A percentile compares a stretch with the other conserved stretches of the same genome.
Conservation (phyloP, 2,888 invertebrate species). For the Leucophenga montana region DNA sequence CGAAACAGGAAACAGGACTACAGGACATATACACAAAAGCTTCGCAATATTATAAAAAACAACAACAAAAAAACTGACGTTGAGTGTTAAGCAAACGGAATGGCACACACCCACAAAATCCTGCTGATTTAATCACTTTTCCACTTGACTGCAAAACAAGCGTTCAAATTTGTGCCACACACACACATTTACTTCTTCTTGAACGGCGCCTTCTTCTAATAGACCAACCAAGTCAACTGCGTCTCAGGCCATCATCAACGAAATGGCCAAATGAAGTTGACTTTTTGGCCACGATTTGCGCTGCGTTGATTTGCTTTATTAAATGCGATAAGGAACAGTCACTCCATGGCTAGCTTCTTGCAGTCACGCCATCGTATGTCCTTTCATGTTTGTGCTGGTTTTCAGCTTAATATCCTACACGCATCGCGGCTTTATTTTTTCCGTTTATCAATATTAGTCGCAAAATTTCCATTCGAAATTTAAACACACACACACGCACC, state of each 20-base stretch:
- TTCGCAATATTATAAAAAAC: too few species aligned
- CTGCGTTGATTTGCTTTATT: conserved; percentile 12
- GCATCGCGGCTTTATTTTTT: too few species aligned
- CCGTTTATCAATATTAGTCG: too few species aligned
- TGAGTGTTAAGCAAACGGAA: background rate
- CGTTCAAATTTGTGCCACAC: background rate
- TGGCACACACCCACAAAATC: conserved; percentile 13
- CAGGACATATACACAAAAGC: too few species aligned
- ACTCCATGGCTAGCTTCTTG: background rate
- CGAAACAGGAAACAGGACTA: background rate
- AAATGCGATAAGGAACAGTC: conserved; percentile 12
- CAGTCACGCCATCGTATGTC: background rate
- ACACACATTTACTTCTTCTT: background rate
- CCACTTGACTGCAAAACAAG: conserved; percentile 24
- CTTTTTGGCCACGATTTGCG: conserved; percentile 8
- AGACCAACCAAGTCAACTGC: background rate
- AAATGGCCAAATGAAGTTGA: background rate
- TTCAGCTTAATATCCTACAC: too few species aligned
- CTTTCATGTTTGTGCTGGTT: too few species aligned
- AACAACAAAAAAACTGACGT: background rate
- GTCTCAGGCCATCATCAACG: conserved; percentile 9
- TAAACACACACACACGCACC: too few species aligned
- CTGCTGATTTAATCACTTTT: conserved; percentile 28
- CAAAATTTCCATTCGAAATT: too few species aligned
- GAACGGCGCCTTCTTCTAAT: background rate